These are phyloP conservation scores for Agapostemon virescens DNA, from an alignment of 2,888 invertebrate species.

Conservation along the genomic window DNA sequence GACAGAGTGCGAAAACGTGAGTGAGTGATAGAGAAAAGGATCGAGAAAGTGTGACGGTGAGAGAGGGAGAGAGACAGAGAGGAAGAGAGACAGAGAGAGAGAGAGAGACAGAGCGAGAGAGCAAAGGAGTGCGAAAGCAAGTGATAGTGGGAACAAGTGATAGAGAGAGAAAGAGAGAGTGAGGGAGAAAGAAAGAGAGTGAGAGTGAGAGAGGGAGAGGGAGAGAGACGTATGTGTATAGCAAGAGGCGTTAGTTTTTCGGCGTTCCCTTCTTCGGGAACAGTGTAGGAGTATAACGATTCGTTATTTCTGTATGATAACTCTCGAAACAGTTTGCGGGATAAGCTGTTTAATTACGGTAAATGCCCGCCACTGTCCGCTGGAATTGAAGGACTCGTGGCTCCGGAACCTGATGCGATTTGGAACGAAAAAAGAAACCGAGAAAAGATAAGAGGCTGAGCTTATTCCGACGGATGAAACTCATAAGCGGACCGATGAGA, in stretches of 20 bases:
- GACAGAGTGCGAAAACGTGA: too few species aligned
- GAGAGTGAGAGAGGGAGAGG: neutral
- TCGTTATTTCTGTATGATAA: constrained; percentile 31
- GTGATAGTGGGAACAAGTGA: too few species aligned
- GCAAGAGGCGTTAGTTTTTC: neutral
- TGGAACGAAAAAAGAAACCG: neutral
- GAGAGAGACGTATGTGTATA: constrained; percentile 1
- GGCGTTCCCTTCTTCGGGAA: neutral
- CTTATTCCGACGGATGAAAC: neutral
- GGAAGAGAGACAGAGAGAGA: too few species aligned
- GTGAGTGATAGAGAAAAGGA: too few species aligned
- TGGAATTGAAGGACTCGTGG: constrained; percentile 28
- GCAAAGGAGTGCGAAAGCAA: too few species aligned
- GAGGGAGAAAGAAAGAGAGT: too few species aligned
- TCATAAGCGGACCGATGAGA: constrained; percentile 13
- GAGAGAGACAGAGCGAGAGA: too few species aligned
- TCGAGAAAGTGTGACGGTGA: too few species aligned
- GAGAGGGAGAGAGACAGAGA: too few species aligned
- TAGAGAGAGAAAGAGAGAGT: too few species aligned
- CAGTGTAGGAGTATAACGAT: constrained; percentile 8
- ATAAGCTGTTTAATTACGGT: constrained; percentile 44
- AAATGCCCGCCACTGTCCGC: constrained; percentile 18
- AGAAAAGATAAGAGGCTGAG: constrained; percentile 18
- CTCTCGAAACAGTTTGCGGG: constrained; percentile 24
- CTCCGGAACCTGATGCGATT: constrained; percentile 16